Evolutionary conservation across 2,113 vertebrate species (phyloP).

Genomic region (Pelodiscus sinensis): DNA sequence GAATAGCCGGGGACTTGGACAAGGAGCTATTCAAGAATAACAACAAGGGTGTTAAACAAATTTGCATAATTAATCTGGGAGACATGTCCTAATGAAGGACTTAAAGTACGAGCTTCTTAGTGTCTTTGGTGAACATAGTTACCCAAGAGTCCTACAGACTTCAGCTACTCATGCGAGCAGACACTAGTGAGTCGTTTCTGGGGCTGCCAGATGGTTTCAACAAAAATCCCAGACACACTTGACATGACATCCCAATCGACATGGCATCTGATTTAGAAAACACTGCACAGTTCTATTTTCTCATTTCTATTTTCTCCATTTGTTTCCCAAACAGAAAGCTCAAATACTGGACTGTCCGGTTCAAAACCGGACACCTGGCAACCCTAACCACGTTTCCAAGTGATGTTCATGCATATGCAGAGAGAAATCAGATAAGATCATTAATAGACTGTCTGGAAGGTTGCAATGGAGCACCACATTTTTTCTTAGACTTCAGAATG

Average conservation of each 20-base stretch:
- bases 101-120: neutral
- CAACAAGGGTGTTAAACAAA: fast-evolving
- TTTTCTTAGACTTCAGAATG: neutral
- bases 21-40: neutral
- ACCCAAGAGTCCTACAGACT: neutral
- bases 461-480: neutral
- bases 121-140: neutral
- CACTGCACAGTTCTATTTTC: no score
- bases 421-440: neutral
- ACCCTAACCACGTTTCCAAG: neutral
- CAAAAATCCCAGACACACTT: no score
- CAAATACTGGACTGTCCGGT: no score
- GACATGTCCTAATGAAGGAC: neutral
- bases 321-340: no score
- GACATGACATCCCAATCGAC: no score
- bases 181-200: neutral
- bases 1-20: neutral
- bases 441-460: neutral
- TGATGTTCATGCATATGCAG: neutral
- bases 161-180: neutral
- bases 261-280: no score
- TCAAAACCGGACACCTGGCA: no score
- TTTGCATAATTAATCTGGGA: fast-evolving
- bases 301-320: no score
- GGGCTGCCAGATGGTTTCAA: no score